A percentile compares a stretch with the other conserved stretches of the same genome.
These are phyloP conservation scores for Lemur catta DNA, from an alignment of 2,797 vertebrate genomes.

Conservation along the genomic window DNA sequence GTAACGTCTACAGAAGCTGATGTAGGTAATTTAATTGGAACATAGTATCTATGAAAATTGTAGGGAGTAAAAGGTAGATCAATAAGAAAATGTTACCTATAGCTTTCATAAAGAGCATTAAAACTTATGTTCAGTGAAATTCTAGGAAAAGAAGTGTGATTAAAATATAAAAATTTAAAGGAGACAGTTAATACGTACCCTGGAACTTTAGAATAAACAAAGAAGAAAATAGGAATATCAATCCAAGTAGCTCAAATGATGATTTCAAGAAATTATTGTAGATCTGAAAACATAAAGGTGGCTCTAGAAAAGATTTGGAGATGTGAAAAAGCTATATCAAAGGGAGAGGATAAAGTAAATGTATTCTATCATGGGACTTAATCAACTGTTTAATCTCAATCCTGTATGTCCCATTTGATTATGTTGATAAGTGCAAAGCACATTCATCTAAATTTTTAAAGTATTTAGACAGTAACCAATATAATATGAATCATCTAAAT, in stretches of 20 bases:
- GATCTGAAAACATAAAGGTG: neutral
- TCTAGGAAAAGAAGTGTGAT: neutral
- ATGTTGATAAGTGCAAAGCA: conserved; percentile 32
- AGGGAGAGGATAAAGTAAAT: neutral
- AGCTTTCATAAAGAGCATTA: neutral
- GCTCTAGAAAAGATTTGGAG: neutral
- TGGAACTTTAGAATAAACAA: neutral
- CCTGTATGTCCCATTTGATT: conserved; percentile 25
- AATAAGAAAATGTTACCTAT: neutral
- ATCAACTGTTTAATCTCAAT: conserved; percentile 52
- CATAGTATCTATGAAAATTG: neutral
- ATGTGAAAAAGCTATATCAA: neutral
- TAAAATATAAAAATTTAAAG: neutral
- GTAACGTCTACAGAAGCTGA: neutral
- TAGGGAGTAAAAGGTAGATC: neutral
- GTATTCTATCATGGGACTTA: neutral
- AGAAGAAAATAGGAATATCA: neutral
- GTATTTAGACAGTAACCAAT: conserved; percentile 42
- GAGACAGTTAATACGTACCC: neutral
- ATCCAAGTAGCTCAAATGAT: neutral
- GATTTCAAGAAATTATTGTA: neutral
- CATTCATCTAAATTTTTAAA: conserved; percentile 43
- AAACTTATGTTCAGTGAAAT: neutral
- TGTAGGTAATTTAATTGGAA: neutral
- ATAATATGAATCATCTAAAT: conserved; percentile 53